These are phyloP conservation scores for Erebia epiphron DNA, from an alignment of 2,888 invertebrate species.

Conservation along the genomic window DNA sequence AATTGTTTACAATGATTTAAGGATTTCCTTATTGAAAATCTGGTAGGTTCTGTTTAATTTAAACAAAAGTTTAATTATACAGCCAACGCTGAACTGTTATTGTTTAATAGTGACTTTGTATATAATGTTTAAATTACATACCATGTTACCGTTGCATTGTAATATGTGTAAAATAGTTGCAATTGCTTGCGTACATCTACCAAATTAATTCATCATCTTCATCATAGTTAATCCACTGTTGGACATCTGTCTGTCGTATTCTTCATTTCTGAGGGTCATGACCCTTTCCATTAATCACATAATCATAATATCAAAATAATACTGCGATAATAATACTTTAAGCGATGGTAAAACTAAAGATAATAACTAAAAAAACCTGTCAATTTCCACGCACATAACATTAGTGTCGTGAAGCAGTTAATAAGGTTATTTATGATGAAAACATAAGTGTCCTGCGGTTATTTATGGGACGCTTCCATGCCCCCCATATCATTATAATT, in stretches of 20 bases:
- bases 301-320: too few relatives aligned
- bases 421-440: slow-evolving; percentile 12
- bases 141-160: not conserved
- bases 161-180: not conserved
- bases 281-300: too few relatives aligned
- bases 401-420: slow-evolving; percentile 3
- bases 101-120: not conserved
- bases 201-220: too few relatives aligned
- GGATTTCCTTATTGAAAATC: slow-evolving; percentile 1
- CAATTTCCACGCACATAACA: not conserved
- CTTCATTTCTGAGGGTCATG: too few relatives aligned
- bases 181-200: not conserved
- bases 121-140: not conserved
- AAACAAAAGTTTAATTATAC: not conserved
- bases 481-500: slow-evolving; percentile 54
- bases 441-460: slow-evolving; percentile 54
- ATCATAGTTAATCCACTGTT: too few relatives aligned
- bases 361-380: not conserved
- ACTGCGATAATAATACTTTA: too few relatives aligned
- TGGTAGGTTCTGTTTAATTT: not conserved
- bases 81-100: not conserved
- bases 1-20: not conserved
- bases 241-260: too few relatives aligned
- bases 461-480: slow-evolving; percentile 33
- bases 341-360: not conserved